Base-by-base conservation (phyloP, 2,888 invertebrate genomes). In the Osedax fenrisi region DNA sequence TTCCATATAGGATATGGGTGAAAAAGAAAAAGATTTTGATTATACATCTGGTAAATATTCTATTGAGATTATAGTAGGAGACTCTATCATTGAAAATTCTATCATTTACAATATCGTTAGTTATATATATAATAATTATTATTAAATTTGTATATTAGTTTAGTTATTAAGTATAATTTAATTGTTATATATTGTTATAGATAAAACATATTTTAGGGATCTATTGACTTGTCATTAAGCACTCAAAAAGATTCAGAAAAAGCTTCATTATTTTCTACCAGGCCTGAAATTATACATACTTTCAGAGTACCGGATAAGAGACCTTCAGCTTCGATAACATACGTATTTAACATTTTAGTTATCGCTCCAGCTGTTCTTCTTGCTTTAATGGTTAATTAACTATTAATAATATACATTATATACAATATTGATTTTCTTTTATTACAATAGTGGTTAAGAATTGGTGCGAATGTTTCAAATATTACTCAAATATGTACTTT, bases 261-360 rank as follows among this genome's bases (percentile, higher is more conserved):
- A 64, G 21, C 5, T 10, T 23, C 23, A 5, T 5, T 13, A 64
- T 64, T 64, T 22, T 3, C 5, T 10, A 64, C n/a, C 5, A 64
- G 10, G 21, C 5, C 10, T 10, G 41, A 41, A 41, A 41, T 41
- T 17, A 41, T 10, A 41, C 97, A 98, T 86, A 85, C 89, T 86
- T 98, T 97, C 89, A 90, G 95, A 66, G 88, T 89, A 81, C 91
- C 96, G 0, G 97, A 97, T 84, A 90, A 91, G 80, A 89, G 95
- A 68, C 97, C 98, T 73, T 88, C 95, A 41, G 89, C 89, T 59
- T 83, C 89, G 64, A 90, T 98, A 74, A 95, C 96, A 0, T 90
- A 92, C 85, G 87, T 92, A 77, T 98, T 96, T 87, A 94, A 94
- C 72, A 89, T 88, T 27, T 87, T 94, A 10, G 87, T 90, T 3